These are phyloP conservation scores for Pachyuromys duprasi DNA, from an alignment of 2,797 vertebrate species.

Conservation along the genomic window DNA sequence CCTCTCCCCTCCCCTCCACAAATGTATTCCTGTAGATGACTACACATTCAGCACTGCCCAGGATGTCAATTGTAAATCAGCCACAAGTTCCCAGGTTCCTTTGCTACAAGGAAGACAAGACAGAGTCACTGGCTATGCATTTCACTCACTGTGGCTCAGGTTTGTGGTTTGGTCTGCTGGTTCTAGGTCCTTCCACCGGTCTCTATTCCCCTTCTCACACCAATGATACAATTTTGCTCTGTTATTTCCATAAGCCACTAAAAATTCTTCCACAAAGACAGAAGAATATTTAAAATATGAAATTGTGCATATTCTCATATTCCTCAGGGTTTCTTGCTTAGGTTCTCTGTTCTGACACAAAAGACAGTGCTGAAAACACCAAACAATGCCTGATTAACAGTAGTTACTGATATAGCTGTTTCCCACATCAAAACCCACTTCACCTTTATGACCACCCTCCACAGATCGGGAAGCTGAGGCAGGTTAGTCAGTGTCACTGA, in stretches of 20 bases:
- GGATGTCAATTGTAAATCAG: background rate
- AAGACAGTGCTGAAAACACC: background rate
- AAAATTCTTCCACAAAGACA: background rate
- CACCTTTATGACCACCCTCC: too few species aligned
- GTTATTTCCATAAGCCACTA: background rate
- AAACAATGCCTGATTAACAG: too few species aligned
- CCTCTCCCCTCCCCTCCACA: accelerated
- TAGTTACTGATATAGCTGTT: background rate
- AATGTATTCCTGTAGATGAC: background rate
- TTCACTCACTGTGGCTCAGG: background rate
- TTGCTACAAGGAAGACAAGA: background rate
- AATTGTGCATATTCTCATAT: background rate
- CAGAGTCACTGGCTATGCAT: background rate
- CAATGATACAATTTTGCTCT: background rate
- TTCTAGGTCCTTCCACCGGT: background rate
- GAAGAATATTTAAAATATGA: background rate
- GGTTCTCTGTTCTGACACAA: background rate
- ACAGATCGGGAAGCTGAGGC: background rate
- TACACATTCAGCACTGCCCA: background rate
- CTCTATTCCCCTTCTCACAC: background rate
- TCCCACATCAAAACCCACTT: background rate
- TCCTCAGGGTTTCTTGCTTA: background rate
- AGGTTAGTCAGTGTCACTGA: background rate
- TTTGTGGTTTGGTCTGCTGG: background rate
- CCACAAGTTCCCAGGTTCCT: background rate